A percentile compares a stretch with the other conserved stretches of the same genome.
Conservation (phyloP, 2,888 invertebrate species). For the Acleris sparsana region DNA sequence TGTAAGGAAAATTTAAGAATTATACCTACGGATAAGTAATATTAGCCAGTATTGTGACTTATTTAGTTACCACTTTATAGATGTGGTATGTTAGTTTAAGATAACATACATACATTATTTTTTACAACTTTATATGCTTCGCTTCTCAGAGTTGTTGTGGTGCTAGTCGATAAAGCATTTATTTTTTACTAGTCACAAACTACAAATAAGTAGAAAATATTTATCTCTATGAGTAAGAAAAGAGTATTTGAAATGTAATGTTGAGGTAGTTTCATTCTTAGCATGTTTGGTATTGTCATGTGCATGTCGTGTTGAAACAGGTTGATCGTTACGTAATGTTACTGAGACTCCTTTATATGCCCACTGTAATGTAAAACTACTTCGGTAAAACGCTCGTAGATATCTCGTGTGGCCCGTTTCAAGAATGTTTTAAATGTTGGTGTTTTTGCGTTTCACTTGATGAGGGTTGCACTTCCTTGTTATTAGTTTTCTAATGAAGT, state of each 20-base stretch:
- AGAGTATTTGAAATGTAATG: slow-evolving; percentile 16
- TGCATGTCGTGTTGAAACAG: slow-evolving; percentile 40
- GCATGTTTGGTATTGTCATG: slow-evolving; percentile 45
- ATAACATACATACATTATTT: slow-evolving; percentile 40
- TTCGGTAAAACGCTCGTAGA: slow-evolving; percentile 17
- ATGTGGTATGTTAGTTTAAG: slow-evolving; percentile 34
- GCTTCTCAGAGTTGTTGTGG: slow-evolving; percentile 55
- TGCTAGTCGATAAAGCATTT: slow-evolving; percentile 45
- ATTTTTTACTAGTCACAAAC: slow-evolving; percentile 38
- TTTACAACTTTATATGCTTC: slow-evolving; percentile 60
- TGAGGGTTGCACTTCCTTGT: slow-evolving; percentile 54
- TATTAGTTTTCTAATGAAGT: slow-evolving; percentile 41
- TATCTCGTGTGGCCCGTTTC: slow-evolving; percentile 9
- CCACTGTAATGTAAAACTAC: too few relatives aligned
- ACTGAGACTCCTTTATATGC: slow-evolving; percentile 13
- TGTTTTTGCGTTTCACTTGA: slow-evolving; percentile 50
- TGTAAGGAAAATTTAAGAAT: slow-evolving; percentile 39
- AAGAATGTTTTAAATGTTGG: slow-evolving; percentile 36
- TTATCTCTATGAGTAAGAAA: slow-evolving; percentile 22
- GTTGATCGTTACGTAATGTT: slow-evolving; percentile 27
- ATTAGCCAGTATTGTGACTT: slow-evolving; percentile 55
- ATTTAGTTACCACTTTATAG: slow-evolving; percentile 38
- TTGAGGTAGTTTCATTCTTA: slow-evolving; percentile 37
- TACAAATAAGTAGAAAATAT: slow-evolving; percentile 30
- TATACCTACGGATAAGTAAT: slow-evolving; percentile 46